These are phyloP conservation scores for Eurystomus gularis DNA, from an alignment of 2,113 vertebrate species.

Conservation along the genomic window DNA sequence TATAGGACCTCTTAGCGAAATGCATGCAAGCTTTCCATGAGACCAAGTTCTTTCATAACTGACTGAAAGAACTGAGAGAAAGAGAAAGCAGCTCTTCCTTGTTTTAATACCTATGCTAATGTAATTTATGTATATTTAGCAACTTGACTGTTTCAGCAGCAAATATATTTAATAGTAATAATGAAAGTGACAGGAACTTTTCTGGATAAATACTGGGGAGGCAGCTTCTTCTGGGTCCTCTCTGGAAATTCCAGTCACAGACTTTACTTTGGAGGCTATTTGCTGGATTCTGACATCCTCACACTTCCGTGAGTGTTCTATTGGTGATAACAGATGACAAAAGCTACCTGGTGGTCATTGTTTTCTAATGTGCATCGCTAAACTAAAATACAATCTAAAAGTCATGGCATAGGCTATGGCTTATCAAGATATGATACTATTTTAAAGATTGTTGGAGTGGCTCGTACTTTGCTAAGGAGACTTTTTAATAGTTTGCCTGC, in stretches of 20 bases:
- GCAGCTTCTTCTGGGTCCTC: background rate
- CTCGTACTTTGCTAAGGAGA: background rate
- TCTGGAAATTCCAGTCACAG: background rate
- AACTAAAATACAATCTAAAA: background rate
- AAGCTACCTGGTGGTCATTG: background rate
- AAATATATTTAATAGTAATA: background rate
- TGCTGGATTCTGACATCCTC: background rate
- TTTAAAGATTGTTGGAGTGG: background rate
- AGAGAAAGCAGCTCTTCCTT: background rate
- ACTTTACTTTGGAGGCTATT: background rate
- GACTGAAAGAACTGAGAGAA: background rate
- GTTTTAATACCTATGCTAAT: background rate
- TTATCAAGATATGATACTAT: background rate
- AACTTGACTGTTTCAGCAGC: background rate
- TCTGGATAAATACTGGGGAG: background rate
- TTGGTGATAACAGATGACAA: background rate
- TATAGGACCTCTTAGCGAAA: background rate
- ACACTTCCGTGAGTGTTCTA: background rate
- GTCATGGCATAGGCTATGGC: background rate
- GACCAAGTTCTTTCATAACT: background rate
- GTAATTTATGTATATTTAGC: background rate
- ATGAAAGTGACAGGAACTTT: background rate
- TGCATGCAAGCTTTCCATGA: background rate
- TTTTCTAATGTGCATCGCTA: background rate
- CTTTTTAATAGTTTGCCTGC: background rate